Evolutionary conservation across 1,140 invertebrate genomes (phyloP), one percentile per base, ranked within the genome.

Genomic region (Caenorhabditis latens): DNA sequence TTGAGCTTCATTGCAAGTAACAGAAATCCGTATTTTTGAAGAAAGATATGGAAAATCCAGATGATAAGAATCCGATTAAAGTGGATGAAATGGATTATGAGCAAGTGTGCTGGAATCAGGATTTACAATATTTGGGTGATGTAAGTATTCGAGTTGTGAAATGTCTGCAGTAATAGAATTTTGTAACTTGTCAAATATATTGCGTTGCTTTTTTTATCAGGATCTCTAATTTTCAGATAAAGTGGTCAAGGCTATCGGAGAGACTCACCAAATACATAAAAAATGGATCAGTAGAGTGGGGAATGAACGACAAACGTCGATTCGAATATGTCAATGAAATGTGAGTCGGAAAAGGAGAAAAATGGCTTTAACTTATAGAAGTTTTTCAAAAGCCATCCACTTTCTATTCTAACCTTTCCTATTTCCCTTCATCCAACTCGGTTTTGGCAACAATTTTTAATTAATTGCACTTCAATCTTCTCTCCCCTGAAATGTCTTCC

Each of bases 281-380:
- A 50, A 40, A 79, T 50, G 71, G 40, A 53, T 46, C 46, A 8
- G 46, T 79, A 0, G 71, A 50, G 24, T 79, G 71, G 71, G 14
- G 5, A 11, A 79, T 79, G 9, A 79, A 14, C 53, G 46, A 79
- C 0, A 79, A 50, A 21, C 40, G 40, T 4, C 43, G 71, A 48
- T 79, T 79, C n/a, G 71, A 79, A 79, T 79, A 79, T 79, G 21
- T 79, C 46, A 79, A 79, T 79, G 71, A 79, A 13, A 79, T 79
- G 71, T 79, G 21, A 50, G 71, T 71, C 32, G 32, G 32, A 32
- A 32, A 32, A 32, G 5, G 9, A 53, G 50, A 16, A 53, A 50
- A 53, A 3, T 2, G 50, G 16, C 16, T 6, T 53, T 53, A 16
- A 16, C 4, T 16, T 53, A 53, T 32, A 1, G 32, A 32, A 32